Base-by-base conservation (phyloP, 2,113 vertebrate genomes). In the cattle (Bos taurus) region DNA sequence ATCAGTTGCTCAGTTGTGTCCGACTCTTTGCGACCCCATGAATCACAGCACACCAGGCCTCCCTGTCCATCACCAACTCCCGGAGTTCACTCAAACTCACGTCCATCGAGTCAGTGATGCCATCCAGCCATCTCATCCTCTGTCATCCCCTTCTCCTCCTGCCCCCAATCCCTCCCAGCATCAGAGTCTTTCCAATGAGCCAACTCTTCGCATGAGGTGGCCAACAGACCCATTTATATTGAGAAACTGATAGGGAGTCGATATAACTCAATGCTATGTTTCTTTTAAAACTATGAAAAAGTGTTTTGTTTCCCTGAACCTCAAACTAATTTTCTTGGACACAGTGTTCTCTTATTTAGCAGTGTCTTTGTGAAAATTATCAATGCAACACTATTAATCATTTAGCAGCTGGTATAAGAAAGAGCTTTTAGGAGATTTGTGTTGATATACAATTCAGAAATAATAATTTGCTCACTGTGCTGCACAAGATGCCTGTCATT, bases 231-330 rank as follows among this genome's bases (percentile, higher is more conserved):
- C 46, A 6, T 91, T 94, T 95, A 88, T 56, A 92, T 7, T 88
- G 57, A 36, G 84, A 85, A 33, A 30, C 13, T 57, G 74, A 95
- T 71, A 77, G 0, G 21, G 14, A 94, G 77, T 97, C 94, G 97
- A 80, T 97, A 93, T 56, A 98, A 96, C 93, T 95, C 96, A 96
- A 97, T 94, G 90, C 67, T 90, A 74, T 91, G 94, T 48, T 98
- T 85, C 81, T 97, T 80, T 97, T 96, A 95, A 91, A 98, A 92
- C 80, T 86, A 59, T 98, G 92, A 98, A 98, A 97, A 98, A 97
- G 85, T 74, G 52, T 97, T 94, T 97, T 90, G 88, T 84, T 83
- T 60, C 89, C 59, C 60, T 97, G 97, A 98, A 90, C 94, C 67
- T 97, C 67, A 97, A 97, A 96, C 80, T 98, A 93, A 98, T 97